These are phyloP conservation scores for Caenorhabditis remanei DNA, from an alignment of 1,140 invertebrate species.

Conservation along the genomic window DNA sequence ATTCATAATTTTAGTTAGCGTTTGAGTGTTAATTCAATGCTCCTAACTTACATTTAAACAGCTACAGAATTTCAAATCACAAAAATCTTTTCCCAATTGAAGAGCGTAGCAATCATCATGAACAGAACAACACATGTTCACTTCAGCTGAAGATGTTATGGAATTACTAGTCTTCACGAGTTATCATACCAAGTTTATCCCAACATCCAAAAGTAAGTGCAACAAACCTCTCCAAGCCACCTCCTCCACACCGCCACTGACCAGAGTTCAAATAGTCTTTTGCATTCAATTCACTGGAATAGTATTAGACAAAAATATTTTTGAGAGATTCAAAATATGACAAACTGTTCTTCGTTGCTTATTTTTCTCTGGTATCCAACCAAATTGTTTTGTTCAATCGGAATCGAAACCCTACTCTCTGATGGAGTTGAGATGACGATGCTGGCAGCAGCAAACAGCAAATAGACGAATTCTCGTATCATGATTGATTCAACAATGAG, in stretches of 20 bases:
- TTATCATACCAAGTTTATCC: background rate
- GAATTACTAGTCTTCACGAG: background rate
- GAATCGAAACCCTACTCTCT: too few relatives aligned
- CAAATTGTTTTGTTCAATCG: too few relatives aligned
- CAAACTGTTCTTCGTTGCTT: background rate
- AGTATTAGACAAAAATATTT: background rate
- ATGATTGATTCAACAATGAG: background rate
- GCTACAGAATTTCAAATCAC: background rate
- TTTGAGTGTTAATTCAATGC: too few relatives aligned
- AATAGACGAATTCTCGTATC: background rate
- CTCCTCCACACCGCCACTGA: background rate
- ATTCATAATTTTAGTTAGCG: too few relatives aligned
- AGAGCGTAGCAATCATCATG: background rate
- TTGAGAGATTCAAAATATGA: background rate
- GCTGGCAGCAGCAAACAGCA: too few relatives aligned
- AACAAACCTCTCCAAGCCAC: background rate
- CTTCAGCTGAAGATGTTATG: background rate
- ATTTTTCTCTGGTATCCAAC: background rate
- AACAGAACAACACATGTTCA: constrained; percentile 10
- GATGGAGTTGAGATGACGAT: too few relatives aligned
- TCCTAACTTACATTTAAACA: background rate
- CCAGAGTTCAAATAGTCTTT: background rate
- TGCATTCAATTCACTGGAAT: background rate
- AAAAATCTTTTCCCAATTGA: background rate
- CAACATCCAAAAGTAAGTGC: background rate